Evolutionary conservation across 2,113 vertebrate genomes (phyloP).

Genomic region (Alouatta palliata): DNA sequence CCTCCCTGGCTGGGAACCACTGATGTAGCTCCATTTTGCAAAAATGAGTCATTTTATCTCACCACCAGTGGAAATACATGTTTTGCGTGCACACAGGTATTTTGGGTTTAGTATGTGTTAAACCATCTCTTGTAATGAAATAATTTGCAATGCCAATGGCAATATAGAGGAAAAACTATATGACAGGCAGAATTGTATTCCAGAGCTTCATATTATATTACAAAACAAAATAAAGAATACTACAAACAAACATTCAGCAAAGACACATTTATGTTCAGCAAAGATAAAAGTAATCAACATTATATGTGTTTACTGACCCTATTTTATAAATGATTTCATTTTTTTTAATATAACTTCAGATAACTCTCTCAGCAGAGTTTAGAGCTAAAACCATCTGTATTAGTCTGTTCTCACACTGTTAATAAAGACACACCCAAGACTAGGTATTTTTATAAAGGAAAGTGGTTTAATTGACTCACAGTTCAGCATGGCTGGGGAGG

Average conservation of each 20-base stretch:
- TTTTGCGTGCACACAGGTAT: background rate
- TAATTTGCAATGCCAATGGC: background rate
- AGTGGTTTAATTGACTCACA: too few relatives aligned
- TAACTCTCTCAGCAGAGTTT: background rate
- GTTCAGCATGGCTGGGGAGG: too few relatives aligned
- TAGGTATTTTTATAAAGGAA: too few relatives aligned
- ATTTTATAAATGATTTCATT: background rate
- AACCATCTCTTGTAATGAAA: background rate
- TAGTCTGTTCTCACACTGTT: too few relatives aligned
- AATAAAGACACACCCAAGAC: too few relatives aligned
- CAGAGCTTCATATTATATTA: background rate
- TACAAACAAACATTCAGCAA: slow-evolving; percentile 26
- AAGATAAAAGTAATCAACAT: slow-evolving; percentile 28
- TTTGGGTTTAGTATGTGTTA: background rate
- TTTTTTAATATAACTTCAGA: slow-evolving; percentile 27
- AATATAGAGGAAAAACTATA: background rate
- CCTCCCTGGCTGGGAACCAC: background rate
- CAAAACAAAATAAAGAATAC: background rate
- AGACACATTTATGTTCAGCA: slow-evolving; percentile 5
- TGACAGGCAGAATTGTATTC: background rate
- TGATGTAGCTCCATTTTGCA: background rate
- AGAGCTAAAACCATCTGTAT: background rate
- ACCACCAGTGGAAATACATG: background rate
- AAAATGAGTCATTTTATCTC: background rate
- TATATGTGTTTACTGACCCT: background rate